phyloP scores from a whole-genome alignment of 2,888 invertebrate species.

The Holacanthella duospinosa region DNA sequence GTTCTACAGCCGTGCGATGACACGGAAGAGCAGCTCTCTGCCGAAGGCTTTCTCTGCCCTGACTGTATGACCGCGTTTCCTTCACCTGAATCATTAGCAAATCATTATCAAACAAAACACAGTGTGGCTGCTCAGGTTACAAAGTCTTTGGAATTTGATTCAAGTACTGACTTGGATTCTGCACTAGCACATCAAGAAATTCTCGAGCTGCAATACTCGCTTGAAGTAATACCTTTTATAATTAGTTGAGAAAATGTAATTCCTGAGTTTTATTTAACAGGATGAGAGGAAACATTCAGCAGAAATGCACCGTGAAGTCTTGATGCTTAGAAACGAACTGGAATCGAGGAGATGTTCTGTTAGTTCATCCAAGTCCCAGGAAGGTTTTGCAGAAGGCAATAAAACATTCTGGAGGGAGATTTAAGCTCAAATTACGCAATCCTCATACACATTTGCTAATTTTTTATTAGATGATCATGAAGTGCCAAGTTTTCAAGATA shows the following conservation, averaged over 20 bases:
- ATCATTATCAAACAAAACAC: slow-evolving; percentile 39
- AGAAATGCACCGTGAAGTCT: neutral
- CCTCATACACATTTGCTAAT: neutral
- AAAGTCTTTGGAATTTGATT: neutral
- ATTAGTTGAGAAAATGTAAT: neutral
- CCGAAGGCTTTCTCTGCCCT: slow-evolving; percentile 46
- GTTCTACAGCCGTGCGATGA: neutral
- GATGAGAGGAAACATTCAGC: slow-evolving; percentile 1
- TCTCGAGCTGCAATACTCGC: slow-evolving; percentile 40
- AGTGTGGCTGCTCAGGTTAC: neutral
- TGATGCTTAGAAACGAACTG: neutral
- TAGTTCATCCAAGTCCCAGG: neutral
- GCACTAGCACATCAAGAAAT: slow-evolving; percentile 41
- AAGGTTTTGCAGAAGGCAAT: neutral
- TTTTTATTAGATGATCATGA: neutral
- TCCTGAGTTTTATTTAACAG: neutral
- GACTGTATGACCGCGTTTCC: slow-evolving; percentile 43
- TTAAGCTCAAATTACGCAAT: neutral
- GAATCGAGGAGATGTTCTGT: neutral
- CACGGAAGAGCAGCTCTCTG: slow-evolving; percentile 33
- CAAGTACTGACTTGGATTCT: slow-evolving; percentile 38
- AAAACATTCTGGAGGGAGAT: too few species aligned
- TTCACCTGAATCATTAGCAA: slow-evolving; percentile 44
- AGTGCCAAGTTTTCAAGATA: neutral
- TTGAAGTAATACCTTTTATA: slow-evolving; percentile 30